Base-by-base conservation (phyloP, 2,888 invertebrate genomes). In the Agriopis leucophaearia region DNA sequence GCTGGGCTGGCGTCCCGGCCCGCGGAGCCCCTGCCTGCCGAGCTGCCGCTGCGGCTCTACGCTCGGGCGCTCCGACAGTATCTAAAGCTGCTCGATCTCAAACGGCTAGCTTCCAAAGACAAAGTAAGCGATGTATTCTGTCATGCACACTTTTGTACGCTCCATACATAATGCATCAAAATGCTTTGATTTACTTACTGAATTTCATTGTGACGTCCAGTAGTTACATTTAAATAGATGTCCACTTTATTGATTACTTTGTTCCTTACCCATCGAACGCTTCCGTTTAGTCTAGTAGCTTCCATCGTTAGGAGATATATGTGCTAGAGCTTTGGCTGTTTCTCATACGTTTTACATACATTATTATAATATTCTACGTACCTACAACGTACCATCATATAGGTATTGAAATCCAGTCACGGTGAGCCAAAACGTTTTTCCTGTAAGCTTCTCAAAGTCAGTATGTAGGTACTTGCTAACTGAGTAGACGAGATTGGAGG, bases 21-120 rank as follows among this genome's bases (percentile, higher is more conserved):
- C 70, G 75, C 83, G 74, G 87, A 88, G 76, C 77, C 87, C 67
- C 75, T 88, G 74, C 86, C 90, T 55, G 89, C 81, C 27, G 89
- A 90, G 67, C 82, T 91, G 63, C 90, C 95, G 52, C 94, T 94
- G 77, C 88, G 95, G 71, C 87, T 95, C 64, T 95, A 94, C 84
- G 86, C 95, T 79, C 89, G 95, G 73, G 95, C 95, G 71, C 94
- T 95, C 40, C 94, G 95, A 68, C 95, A 95, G 84, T 95, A 95
- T 83, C 95, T 95, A 81, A 94, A 95, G 83, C 90, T 95, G 69
- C 88, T 95, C 74, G 95, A 95, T 84, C 87, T 95, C 71, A 94
- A 92, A 81, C 94, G 94, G 71, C 90, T 94, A 82, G 88, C 94
- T 84, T 89, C 86, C 72, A 94, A 94, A 87, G 91, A 92, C 83